These are phyloP conservation scores for Drosophila affinis DNA, from an alignment of 2,888 invertebrate genomes.

Conservation along the genomic window DNA sequence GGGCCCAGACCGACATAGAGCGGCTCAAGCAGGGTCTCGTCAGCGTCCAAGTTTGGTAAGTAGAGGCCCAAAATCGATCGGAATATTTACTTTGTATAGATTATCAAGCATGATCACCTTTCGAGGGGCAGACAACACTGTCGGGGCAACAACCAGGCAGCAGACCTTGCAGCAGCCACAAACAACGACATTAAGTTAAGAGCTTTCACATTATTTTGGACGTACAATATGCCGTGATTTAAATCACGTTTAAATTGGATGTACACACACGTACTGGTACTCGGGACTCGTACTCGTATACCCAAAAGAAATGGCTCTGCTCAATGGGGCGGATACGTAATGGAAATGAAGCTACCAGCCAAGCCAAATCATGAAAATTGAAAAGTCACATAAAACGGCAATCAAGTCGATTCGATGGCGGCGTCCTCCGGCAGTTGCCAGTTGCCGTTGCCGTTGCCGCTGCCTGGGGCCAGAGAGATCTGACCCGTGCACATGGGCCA, in stretches of 20 bases:
- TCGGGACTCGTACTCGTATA: background rate
- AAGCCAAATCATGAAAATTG: constrained; percentile 48
- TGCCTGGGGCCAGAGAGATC: constrained; percentile 9
- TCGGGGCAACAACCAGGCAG: background rate
- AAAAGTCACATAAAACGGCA: constrained; percentile 53
- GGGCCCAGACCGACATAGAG: constrained; percentile 97
- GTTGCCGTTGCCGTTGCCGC: constrained; percentile 12
- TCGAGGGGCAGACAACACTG: no score
- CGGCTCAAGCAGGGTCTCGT: constrained; percentile 92
- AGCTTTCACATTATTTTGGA: background rate
- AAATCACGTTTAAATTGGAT: constrained; percentile 2
- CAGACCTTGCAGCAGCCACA: background rate
- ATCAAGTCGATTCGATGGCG: constrained; percentile 42
- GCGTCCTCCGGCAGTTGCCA: constrained; percentile 48
- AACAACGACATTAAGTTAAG: constrained; percentile 1
- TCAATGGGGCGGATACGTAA: constrained; percentile 31
- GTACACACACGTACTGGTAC: background rate
- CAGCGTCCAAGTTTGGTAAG: constrained; percentile 94
- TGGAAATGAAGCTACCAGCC: constrained; percentile 18
- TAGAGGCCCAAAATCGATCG: constrained; percentile 8
- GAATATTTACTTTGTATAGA: background rate
- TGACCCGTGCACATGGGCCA: constrained; percentile 38
- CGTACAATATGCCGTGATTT: constrained; percentile 17
- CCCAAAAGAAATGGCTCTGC: constrained; percentile 9
- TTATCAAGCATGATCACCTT: no score